phyloP scores from a whole-genome alignment of 2,797 vertebrate species.

The Siniperca scherzeri region DNA sequence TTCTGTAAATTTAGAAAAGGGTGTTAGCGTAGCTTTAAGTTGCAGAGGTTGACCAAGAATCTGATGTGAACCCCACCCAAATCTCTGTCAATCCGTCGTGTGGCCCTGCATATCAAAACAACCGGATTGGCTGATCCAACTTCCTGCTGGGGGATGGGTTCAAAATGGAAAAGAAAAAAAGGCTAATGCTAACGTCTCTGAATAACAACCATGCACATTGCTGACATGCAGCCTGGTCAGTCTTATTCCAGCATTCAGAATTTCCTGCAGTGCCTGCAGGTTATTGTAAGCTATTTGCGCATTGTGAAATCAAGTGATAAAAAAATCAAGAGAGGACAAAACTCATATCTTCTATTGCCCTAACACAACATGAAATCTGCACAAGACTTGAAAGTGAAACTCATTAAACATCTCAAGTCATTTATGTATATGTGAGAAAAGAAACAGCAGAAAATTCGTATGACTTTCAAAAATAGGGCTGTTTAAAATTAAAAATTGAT shows the following conservation, averaged over 20 bases:
- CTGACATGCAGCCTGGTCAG: conserved; percentile 53
- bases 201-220: conserved; percentile 48
- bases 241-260: conserved; percentile 14
- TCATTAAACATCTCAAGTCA: conserved; percentile 61
- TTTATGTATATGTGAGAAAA: conserved; percentile 37
- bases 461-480: conserved; percentile 62
- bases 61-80: not conserved
- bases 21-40: not conserved
- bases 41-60: not conserved
- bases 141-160: not conserved
- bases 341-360: conserved; percentile 41
- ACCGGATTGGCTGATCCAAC: not conserved
- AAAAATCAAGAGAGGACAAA: conserved; percentile 40
- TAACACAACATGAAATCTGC: conserved; percentile 55
- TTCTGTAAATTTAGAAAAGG: not conserved
- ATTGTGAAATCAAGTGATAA: conserved; percentile 68
- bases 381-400: conserved; percentile 61
- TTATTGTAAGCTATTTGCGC: conserved; percentile 54
- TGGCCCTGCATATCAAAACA: not conserved
- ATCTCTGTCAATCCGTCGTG: too few species aligned
- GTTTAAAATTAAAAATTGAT: conserved; percentile 70
- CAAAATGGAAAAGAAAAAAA: not conserved
- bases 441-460: conserved; percentile 29
- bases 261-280: conserved; percentile 63
- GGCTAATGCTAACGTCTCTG: conserved; percentile 18